phyloP scores from a whole-genome alignment of 2,797 vertebrate genomes.

The Champsocephalus esox region DNA sequence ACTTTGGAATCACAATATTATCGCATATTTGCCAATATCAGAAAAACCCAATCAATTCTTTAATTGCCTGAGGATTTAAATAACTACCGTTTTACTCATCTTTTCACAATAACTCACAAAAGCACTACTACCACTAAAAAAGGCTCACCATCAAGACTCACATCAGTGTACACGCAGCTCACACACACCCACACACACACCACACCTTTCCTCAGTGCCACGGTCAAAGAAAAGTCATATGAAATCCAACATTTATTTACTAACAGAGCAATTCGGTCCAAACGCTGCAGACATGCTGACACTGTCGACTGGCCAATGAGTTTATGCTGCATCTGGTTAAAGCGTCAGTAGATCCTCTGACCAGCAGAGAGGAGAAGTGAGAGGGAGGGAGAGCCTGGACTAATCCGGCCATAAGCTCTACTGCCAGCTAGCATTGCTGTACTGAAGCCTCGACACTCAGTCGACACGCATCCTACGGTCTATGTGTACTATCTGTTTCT shows the following conservation, averaged over 20 bases:
- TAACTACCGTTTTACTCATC: neutral
- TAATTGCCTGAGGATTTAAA: constrained; percentile 1
- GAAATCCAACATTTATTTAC: constrained; percentile 36
- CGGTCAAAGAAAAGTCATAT: constrained; percentile 16
- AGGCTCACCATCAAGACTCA: constrained; percentile 9
- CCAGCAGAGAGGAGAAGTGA: constrained; percentile 64
- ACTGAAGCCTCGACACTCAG: constrained; percentile 19
- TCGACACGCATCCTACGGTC: neutral
- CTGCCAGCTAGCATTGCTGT: constrained; percentile 61
- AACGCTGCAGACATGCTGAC: constrained; percentile 34
- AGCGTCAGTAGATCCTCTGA: constrained; percentile 51
- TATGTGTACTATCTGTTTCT: too few relatives aligned
- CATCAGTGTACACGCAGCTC: constrained; percentile 9
- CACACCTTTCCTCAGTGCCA: constrained; percentile 20
- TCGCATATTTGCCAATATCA: too few relatives aligned
- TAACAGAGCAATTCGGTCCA: constrained; percentile 6
- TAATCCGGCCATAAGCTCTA: constrained; percentile 70
- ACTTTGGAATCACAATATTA: too few relatives aligned
- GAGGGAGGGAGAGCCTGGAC: constrained; percentile 60
- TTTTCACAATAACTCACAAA: neutral
- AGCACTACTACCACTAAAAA: neutral
- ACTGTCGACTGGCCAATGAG: constrained; percentile 1
- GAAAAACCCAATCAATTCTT: neutral
- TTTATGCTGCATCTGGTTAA: constrained; percentile 39
- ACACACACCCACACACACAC: constrained; percentile 4